Base-by-base conservation (phyloP, 2,797 vertebrate species). In the Octomys mimax region DNA sequence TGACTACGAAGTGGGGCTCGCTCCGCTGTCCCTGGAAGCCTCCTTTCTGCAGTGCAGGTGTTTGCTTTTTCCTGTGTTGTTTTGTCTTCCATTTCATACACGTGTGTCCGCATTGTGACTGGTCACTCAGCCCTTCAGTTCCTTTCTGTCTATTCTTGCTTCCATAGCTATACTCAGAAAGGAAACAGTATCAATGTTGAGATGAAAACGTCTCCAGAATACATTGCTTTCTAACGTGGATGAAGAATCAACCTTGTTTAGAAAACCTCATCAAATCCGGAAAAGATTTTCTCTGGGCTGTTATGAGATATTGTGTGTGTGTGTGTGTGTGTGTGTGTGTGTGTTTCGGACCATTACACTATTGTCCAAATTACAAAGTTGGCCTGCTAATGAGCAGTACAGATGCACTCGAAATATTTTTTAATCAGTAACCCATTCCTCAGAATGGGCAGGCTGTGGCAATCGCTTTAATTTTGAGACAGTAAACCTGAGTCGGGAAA, bases 401-500 rank as follows among this genome's bases (percentile, higher is more conserved):
- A 75, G 84, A 64, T 87, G 22, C 28, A 81, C 36, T 93, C n/a
- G 80, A 68, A 39, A 83, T 89, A 79, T 84, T 94, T 87, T 93
- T 86, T 66, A 91, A 89, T 82, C 33, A 75, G 2, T 4, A 87
- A 82, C 71, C 79, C 14, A 1, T 92, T 96, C 94, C 61, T 85
- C 80, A 59, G 61, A 85, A n/a, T 82, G 83, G 75, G 54, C 28
- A 54, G n/a, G 6, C 79, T 86, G n/a, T 46, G 18, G 57, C 33
- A 77, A 89, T 89, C 49, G 62, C 80, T 87, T 91, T 75, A 81
- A 83, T 91, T 90, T 95, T 83, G 54, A 91, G n/a, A 84, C 9
- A 95, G 1, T 95, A 64, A 93, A 92, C 77, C 79, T n/a, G 82
- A 79, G 7, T 28, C 62, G 84, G 31, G 83, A 77, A 94, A 66